Evolutionary conservation across 2,797 vertebrate species (phyloP).

Genomic region (Alcedo atthis): DNA sequence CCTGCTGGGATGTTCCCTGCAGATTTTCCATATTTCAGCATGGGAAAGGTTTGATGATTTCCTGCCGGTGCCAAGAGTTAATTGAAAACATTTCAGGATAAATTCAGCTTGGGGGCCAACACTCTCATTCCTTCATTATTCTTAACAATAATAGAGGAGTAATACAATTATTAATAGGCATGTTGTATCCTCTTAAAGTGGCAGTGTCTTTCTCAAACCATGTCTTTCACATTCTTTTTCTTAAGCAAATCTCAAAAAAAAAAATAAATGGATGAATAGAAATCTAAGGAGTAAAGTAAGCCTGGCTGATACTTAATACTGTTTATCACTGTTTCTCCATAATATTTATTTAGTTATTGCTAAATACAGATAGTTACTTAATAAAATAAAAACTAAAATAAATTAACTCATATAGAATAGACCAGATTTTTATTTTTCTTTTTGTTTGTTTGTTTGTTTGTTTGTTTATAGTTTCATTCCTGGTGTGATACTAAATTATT

Average conservation of each 20-base stretch:
- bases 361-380: conserved; percentile 9
- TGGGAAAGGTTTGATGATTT: conserved; percentile 86
- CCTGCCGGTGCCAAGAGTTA: conserved; percentile 86
- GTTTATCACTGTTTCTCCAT: conserved; percentile 36
- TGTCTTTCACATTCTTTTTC: conserved; percentile 69
- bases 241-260: conserved; percentile 68
- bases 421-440: background rate
- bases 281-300: conserved; percentile 64
- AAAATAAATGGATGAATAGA: conserved; percentile 69
- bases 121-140: conserved; percentile 81
- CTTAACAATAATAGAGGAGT: conserved; percentile 81
- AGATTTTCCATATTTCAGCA: conserved; percentile 90
- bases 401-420: background rate
- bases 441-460: no score
- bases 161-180: conserved; percentile 84
- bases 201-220: conserved; percentile 67
- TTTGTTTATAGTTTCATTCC: background rate
- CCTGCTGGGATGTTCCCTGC: conserved; percentile 86
- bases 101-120: conserved; percentile 83
- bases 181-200: conserved; percentile 84
- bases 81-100: conserved; percentile 90
- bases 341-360: background rate
- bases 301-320: conserved; percentile 50
- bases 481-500: background rate
- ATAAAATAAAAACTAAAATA: background rate